A percentile compares a stretch with the other conserved stretches of the same genome.
Conservation (phyloP, 1,140 invertebrate species). For the Scaptomyza montana region DNA sequence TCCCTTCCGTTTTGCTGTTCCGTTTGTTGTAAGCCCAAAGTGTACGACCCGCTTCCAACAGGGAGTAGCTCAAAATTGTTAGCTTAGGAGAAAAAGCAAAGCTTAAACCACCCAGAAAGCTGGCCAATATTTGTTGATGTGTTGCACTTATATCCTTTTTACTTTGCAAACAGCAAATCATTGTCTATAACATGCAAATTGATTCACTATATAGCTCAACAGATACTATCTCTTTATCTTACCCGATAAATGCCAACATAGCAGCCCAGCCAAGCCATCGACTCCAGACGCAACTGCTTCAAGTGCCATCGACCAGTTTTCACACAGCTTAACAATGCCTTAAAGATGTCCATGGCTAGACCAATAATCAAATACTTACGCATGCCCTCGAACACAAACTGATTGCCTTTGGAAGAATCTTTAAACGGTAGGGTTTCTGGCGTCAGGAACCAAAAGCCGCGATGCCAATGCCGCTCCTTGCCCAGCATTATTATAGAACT, state of each 20-base stretch:
- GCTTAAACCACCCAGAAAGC: slow-evolving; percentile 50
- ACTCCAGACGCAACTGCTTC: slow-evolving; percentile 39
- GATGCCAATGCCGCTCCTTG: slow-evolving; percentile 33
- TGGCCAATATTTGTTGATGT: slow-evolving; percentile 36
- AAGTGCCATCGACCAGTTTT: slow-evolving; percentile 27
- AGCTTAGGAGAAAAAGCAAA: slow-evolving; percentile 53
- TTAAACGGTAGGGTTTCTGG: slow-evolving; percentile 16
- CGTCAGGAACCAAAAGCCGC: slow-evolving; percentile 62
- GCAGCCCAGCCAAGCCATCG: slow-evolving; percentile 47
- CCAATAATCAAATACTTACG: slow-evolving; percentile 57
- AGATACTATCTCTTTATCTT: background rate
- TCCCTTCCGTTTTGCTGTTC: background rate
- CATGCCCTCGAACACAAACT: slow-evolving; percentile 41
- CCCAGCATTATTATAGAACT: slow-evolving; percentile 56
- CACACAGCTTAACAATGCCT: slow-evolving; percentile 30
- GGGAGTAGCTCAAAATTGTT: slow-evolving; percentile 51
- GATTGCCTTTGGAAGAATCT: background rate
- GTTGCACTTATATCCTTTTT: background rate
- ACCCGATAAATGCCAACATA: slow-evolving; percentile 64
- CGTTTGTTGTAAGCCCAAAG: slow-evolving; percentile 10
- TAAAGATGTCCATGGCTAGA: slow-evolving; percentile 54
- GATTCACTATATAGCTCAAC: background rate
- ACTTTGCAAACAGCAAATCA: slow-evolving; percentile 36
- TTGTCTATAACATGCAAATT: slow-evolving; percentile 24
- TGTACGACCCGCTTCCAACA: slow-evolving; percentile 45